Conservation (phyloP, 2,113 vertebrate species). For the Entelurus aequoreus region DNA sequence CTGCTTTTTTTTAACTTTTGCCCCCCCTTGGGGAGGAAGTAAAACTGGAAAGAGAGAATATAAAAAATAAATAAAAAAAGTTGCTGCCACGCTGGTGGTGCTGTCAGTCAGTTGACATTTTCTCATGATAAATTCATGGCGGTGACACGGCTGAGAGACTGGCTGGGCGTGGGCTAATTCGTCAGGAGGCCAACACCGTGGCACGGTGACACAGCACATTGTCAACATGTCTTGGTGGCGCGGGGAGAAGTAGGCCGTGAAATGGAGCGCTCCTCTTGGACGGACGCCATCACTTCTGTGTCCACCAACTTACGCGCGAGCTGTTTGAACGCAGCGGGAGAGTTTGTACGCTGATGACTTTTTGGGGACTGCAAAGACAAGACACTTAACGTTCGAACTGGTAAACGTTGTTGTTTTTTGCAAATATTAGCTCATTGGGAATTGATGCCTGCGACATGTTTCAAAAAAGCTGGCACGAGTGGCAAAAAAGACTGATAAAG, state of each 20-base stretch:
- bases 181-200: slow-evolving; percentile 55
- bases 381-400: too few relatives aligned
- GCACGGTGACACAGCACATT: slow-evolving; percentile 54
- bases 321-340: too few relatives aligned
- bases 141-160: slow-evolving; percentile 58
- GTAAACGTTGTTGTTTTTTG: too few relatives aligned
- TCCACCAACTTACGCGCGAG: too few relatives aligned
- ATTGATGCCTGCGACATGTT: too few relatives aligned
- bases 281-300: too few relatives aligned
- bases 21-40: neutral
- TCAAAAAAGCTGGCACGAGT: too few relatives aligned
- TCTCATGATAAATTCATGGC: slow-evolving; percentile 64
- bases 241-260: slow-evolving; percentile 54
- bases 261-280: slow-evolving; percentile 41
- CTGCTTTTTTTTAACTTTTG: neutral
- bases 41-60: slow-evolving; percentile 9
- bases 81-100: slow-evolving; percentile 13
- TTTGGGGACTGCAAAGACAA: too few relatives aligned
- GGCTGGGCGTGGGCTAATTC: slow-evolving; percentile 54
- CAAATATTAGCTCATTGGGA: too few relatives aligned
- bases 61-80: neutral
- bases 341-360: too few relatives aligned
- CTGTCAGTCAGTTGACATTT: slow-evolving; percentile 39
- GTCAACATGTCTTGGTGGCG: slow-evolving; percentile 41
- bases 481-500: too few relatives aligned